A percentile compares a stretch with the other conserved stretches of the same genome.
phyloP scores from a whole-genome alignment of 2,113 vertebrate species.

The Sialia sialis region DNA sequence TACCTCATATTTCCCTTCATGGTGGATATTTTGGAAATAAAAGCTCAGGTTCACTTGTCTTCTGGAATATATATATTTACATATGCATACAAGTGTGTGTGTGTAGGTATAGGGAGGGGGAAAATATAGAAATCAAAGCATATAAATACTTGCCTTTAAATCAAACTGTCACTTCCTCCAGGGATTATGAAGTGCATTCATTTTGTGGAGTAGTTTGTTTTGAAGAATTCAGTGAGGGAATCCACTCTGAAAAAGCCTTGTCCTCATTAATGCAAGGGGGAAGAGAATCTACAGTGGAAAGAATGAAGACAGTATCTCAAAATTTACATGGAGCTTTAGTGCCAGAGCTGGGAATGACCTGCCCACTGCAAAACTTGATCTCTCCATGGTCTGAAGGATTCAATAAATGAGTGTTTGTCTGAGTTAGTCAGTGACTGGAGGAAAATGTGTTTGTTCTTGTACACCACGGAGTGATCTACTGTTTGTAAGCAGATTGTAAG shows the following conservation, averaged over 20 bases:
- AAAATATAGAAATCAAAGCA: background rate
- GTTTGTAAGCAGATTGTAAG: background rate
- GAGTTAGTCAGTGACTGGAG: background rate
- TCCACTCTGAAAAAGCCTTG: background rate
- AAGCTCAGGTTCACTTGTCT: background rate
- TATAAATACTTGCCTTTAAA: background rate
- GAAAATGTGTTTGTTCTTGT: background rate
- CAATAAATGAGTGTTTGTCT: background rate
- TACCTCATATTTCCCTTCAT: background rate
- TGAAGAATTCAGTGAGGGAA: background rate
- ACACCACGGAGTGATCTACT: background rate
- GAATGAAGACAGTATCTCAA: background rate
- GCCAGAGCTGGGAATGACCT: background rate
- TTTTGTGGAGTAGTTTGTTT: background rate
- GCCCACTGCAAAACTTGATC: background rate
- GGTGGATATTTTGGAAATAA: background rate
- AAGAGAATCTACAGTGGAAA: background rate
- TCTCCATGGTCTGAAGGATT: background rate
- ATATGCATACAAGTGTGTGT: background rate
- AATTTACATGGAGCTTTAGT: background rate
- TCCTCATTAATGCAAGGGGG: background rate
- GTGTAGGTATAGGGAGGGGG: background rate
- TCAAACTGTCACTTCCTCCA: background rate
- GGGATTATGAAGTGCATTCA: background rate
- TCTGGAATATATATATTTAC: background rate